Conservation (phyloP, 2,113 vertebrate genomes). For the Lampris incognitus region DNA sequence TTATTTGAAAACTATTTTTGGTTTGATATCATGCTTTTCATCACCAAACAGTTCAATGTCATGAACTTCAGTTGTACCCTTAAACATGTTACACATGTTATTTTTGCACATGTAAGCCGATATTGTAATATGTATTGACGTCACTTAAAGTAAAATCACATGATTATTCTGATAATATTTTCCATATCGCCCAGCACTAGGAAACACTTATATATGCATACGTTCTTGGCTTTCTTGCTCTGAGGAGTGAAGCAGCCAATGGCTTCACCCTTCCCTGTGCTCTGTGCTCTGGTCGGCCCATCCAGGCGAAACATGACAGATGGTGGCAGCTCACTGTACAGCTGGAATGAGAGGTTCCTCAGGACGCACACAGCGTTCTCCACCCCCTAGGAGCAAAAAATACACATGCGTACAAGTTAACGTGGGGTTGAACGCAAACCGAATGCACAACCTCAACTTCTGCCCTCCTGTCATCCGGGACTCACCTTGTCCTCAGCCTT, state of each 20-base stretch:
- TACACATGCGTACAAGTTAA: background rate
- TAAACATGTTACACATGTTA: no score
- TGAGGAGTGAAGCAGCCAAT: conserved; percentile 95
- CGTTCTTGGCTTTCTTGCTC: conserved; percentile 90
- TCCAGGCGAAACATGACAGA: conserved; percentile 84
- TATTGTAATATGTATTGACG: no score
- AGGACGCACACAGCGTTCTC: conserved; percentile 92
- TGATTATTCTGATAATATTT: no score
- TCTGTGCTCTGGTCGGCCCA: conserved; percentile 79
- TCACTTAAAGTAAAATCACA: no score
- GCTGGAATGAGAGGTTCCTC: conserved; percentile 95
- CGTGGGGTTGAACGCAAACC: no score
- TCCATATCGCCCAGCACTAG: no score
- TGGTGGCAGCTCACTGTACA: conserved; percentile 90
- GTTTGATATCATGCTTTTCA: no score
- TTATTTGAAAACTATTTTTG: no score
- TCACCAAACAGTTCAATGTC: no score
- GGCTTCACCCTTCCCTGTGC: conserved; percentile 69
- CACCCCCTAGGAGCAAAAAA: conserved; percentile 83
- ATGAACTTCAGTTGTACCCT: no score
- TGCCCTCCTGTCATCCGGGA: background rate
- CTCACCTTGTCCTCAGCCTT: conserved; percentile 91
- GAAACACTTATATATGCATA: conserved; percentile 46
- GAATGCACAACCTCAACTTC: background rate
- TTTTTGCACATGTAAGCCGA: no score